Evolutionary conservation across 2,113 vertebrate species (phyloP).

Genomic region (Suricata suricatta): DNA sequence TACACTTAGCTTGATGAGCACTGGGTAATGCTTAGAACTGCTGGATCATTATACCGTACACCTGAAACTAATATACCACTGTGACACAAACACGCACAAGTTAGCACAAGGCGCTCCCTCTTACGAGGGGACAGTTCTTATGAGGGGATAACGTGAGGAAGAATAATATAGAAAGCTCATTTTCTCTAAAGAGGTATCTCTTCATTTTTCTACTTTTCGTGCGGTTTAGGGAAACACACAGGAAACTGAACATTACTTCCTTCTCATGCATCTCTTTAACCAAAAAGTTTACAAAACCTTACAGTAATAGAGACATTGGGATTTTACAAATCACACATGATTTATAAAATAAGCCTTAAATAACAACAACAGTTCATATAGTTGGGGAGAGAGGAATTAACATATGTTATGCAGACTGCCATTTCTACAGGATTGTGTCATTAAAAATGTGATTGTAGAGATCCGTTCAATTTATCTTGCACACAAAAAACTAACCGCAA

Average conservation of each 20-base stretch:
- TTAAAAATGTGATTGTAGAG: not conserved
- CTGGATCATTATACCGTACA: not conserved
- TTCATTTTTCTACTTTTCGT: not conserved
- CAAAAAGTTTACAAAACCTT: not conserved
- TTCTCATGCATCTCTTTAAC: not conserved
- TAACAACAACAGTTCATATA: not conserved
- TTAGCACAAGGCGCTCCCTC: not conserved
- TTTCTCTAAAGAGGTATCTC: not conserved
- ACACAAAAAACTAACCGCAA: not conserved
- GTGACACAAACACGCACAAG: not conserved
- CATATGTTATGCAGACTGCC: not conserved
- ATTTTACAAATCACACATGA: constrained; percentile 1
- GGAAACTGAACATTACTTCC: not conserved
- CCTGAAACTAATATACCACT: not conserved
- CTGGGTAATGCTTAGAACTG: not conserved
- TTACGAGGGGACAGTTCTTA: not conserved
- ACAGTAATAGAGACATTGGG: not conserved
- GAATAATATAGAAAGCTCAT: constrained; percentile 17
- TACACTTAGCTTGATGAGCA: not conserved
- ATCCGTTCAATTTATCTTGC: not conserved
- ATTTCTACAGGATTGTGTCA: not conserved
- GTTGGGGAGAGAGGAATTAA: not conserved
- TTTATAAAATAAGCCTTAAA: not conserved
- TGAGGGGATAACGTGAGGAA: not conserved
- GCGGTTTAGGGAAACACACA: not conserved